Evolutionary conservation across 64 coral and sea anemone species (phyloP).

Genomic region (Montipora sp.): DNA sequence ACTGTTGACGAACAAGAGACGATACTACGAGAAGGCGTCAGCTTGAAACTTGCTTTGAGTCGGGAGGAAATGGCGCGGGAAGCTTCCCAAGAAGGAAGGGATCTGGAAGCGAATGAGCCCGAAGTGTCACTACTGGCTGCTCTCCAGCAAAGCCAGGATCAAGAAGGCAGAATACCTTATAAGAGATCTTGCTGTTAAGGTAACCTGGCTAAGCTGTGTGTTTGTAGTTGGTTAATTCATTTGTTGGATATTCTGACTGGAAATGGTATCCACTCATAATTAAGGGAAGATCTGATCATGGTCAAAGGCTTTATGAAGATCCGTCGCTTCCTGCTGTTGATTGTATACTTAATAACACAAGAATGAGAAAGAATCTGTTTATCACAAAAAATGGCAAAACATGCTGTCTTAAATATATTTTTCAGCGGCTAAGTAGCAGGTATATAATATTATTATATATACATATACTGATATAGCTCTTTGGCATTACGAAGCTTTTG

Average conservation of each 20-base stretch:
- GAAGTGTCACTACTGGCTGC: constrained; percentile 81
- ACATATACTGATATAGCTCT: too few species aligned
- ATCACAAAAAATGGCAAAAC: too few species aligned
- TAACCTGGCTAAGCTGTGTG: neutral
- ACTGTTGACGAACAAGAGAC: constrained; percentile 82
- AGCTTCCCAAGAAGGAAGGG: constrained; percentile 12
- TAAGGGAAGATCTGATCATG: too few species aligned
- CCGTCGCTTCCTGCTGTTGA: too few species aligned
- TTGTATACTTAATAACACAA: too few species aligned
- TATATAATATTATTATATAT: too few species aligned
- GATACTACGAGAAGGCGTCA: constrained; percentile 76
- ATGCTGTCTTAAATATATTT: too few species aligned
- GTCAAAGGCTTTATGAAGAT: too few species aligned
- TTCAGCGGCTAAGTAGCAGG: too few species aligned
- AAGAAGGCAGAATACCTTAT: constrained; percentile 92
- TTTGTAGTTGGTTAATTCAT: neutral
- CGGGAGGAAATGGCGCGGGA: constrained; percentile 36
- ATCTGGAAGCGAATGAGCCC: constrained; percentile 54
- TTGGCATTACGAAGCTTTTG: too few species aligned
- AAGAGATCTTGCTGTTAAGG: constrained; percentile 86
- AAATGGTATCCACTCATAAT: too few species aligned
- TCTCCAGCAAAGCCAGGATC: constrained; percentile 86
- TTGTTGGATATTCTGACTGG: neutral
- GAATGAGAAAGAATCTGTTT: too few species aligned
- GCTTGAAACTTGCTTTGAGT: constrained; percentile 70